Evolutionary conservation across 2,888 invertebrate genomes (phyloP).

Genomic region (Escarpia spicata): DNA sequence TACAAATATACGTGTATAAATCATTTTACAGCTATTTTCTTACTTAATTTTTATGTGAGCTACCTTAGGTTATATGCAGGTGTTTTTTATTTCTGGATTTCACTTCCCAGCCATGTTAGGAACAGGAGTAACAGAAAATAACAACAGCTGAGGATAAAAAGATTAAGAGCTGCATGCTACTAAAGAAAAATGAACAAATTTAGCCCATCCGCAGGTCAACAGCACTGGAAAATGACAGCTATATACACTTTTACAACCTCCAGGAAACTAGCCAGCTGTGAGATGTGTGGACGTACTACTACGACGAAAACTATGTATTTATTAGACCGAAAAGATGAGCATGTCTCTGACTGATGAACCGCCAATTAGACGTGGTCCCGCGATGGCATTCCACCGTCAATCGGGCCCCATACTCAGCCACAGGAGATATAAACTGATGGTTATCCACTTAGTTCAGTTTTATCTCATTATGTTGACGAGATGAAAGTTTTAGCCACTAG

Average conservation of each 20-base stretch:
- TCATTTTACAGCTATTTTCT: too few species aligned
- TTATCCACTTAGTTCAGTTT: not conserved
- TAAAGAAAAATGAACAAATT: not conserved
- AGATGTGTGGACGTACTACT: not conserved
- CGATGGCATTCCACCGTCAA: not conserved
- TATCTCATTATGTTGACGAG: not conserved
- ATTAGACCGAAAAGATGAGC: not conserved
- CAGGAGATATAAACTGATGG: not conserved
- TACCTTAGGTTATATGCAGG: too few species aligned
- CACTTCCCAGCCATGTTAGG: not conserved
- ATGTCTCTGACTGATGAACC: slow-evolving; percentile 13
- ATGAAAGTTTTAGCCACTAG: not conserved
- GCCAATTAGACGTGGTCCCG: not conserved
- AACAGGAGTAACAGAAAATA: not conserved
- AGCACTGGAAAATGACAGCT: not conserved
- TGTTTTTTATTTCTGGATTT: not conserved
- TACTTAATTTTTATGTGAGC: too few species aligned
- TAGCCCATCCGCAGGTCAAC: not conserved
- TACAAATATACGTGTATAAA: not conserved
- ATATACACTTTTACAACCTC: not conserved
- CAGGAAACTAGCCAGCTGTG: not conserved
- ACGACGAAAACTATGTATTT: not conserved
- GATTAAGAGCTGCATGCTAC: not conserved
- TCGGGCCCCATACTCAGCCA: not conserved
- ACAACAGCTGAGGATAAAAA: not conserved